Evolutionary conservation across 2,888 invertebrate genomes (phyloP).

Genomic region (Trachelus iudaicus): DNA sequence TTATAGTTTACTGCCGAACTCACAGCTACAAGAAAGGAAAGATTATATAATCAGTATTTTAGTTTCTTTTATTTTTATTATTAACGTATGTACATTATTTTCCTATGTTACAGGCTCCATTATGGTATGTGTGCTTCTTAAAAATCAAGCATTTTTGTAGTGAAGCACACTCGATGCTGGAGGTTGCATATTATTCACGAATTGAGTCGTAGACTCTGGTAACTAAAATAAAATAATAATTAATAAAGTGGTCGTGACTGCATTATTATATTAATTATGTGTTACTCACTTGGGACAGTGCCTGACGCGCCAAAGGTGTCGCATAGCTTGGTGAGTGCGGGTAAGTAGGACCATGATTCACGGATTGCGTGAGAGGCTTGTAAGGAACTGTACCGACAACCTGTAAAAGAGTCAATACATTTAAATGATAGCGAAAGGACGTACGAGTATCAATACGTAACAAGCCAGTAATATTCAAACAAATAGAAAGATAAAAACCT

Average conservation of each 20-base stretch:
- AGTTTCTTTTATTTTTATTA: not conserved
- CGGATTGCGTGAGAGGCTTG: constrained; percentile 42
- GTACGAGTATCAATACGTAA: not conserved
- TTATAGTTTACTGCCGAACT: not conserved
- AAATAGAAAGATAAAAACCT: constrained; percentile 46
- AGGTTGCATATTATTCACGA: constrained; percentile 47
- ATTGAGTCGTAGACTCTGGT: constrained; percentile 48
- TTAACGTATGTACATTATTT: not conserved
- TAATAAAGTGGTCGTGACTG: constrained; percentile 6
- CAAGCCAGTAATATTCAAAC: not conserved
- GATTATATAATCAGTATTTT: not conserved
- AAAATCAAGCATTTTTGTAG: constrained; percentile 51
- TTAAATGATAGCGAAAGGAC: not conserved
- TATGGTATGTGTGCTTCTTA: not conserved
- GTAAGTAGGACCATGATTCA: constrained; percentile 48
- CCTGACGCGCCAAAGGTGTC: not conserved
- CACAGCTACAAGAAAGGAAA: not conserved
- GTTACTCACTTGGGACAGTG: not conserved
- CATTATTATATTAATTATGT: not conserved
- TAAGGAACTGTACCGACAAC: constrained; percentile 9
- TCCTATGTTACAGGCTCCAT: not conserved
- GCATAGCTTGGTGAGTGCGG: constrained; percentile 48
- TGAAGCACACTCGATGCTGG: constrained; percentile 49
- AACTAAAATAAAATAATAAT: constrained; percentile 33
- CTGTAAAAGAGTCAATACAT: not conserved